Evolutionary conservation across 2,113 vertebrate species (phyloP).

Genomic region (Leuciscus idus): DNA sequence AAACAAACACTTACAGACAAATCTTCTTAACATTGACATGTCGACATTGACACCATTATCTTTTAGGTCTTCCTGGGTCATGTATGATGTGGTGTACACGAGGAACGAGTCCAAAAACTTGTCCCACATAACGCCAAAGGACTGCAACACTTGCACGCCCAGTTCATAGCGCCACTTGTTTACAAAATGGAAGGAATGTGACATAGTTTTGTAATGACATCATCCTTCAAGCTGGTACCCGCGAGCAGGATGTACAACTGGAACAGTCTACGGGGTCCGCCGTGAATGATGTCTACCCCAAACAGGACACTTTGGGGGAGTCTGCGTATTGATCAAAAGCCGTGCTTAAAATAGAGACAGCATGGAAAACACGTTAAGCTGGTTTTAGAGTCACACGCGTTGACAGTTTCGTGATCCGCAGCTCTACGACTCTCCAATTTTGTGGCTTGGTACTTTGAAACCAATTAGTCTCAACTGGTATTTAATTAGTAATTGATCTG

Average conservation of each 20-base stretch:
- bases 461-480: constrained; percentile 12
- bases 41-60: not conserved
- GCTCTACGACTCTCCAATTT: constrained; percentile 1
- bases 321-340: constrained; percentile 25
- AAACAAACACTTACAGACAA: not conserved
- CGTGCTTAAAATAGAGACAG: not conserved
- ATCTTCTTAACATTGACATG: not conserved
- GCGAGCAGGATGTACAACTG: not conserved
- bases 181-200: constrained; percentile 28
- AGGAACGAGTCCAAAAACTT: not conserved
- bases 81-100: not conserved
- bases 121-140: not conserved
- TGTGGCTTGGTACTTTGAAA: not conserved
- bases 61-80: not conserved
- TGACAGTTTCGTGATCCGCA: not conserved
- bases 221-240: constrained; percentile 35
- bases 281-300: constrained; percentile 27
- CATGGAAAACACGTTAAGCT: not conserved
- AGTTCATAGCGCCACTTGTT: constrained; percentile 41
- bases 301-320: constrained; percentile 23
- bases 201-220: constrained; percentile 46
- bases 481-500: constrained; percentile 45
- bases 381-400: not conserved
- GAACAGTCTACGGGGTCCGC: not conserved
- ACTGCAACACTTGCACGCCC: not conserved